Conservation (phyloP, 2,113 vertebrate genomes). For the Thryonomys swinderianus region DNA sequence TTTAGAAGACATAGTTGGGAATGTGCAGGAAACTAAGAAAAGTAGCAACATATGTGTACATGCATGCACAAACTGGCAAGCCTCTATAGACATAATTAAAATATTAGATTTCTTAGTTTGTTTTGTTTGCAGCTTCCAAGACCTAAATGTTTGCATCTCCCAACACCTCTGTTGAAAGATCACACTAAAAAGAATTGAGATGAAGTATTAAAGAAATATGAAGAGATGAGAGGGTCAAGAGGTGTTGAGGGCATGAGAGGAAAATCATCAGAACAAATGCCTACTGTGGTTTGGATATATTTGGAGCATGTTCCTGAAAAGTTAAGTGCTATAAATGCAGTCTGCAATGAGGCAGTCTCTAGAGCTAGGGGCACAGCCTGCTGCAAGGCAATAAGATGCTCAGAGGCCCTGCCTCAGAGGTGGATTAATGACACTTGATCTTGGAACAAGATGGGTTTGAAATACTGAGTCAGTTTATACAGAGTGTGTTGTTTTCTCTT, state of each 20-base stretch:
- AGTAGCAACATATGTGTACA: fast-evolving
- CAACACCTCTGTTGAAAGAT: not conserved
- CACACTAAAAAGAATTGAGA: not conserved
- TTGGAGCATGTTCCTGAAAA: not conserved
- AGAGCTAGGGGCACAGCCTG: not conserved
- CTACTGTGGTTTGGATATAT: not conserved
- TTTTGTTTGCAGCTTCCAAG: not conserved
- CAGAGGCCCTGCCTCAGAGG: too few relatives aligned
- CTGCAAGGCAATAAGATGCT: not conserved
- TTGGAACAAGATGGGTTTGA: not conserved
- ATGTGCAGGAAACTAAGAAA: not conserved
- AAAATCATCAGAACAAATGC: not conserved
- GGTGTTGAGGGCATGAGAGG: not conserved
- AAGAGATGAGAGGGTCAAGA: not conserved
- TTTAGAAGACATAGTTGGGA: not conserved
- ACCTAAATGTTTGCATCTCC: not conserved
- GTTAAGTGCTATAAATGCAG: not conserved
- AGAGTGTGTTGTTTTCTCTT: not conserved
- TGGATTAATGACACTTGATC: not conserved
- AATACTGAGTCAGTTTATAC: not conserved
- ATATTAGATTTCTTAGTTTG: not conserved
- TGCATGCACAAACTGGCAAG: not conserved
- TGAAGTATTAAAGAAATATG: not conserved
- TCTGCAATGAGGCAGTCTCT: too few relatives aligned
- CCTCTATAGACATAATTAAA: not conserved